Percentiles rank a stretch among this genome's conserved stretches.
Conservation (phyloP, 2,888 invertebrate genomes). For the Hanleya hanleyi region DNA sequence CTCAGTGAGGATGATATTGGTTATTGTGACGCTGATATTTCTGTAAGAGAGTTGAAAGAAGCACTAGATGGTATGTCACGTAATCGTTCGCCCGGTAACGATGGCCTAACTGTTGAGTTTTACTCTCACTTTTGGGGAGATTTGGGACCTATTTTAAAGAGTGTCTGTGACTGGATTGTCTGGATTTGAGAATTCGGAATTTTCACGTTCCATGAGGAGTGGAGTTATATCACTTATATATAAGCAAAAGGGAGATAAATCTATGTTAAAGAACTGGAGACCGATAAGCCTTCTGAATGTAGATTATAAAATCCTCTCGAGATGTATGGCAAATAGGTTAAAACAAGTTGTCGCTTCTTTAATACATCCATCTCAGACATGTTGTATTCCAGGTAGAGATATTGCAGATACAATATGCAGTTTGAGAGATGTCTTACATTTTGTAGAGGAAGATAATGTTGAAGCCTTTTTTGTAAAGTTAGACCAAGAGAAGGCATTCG, state of each 20-base stretch:
- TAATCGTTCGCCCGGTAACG: slow-evolving; percentile 16
- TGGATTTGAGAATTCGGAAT: too few relatives aligned
- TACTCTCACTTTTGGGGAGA: neutral
- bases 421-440: neutral
- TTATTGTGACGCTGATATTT: too few relatives aligned
- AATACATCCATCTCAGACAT: neutral
- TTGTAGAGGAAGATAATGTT: neutral
- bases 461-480: neutral
- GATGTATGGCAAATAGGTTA: neutral
- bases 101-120: slow-evolving; percentile 4
- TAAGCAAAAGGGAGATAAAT: neutral
- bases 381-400: neutral
- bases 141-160: neutral
- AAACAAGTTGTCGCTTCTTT: neutral
- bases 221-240: neutral
- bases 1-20: too few relatives aligned
- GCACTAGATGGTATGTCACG: too few relatives aligned
- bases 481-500: slow-evolving; percentile 22
- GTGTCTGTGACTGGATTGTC: too few relatives aligned
- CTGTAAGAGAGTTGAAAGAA: too few relatives aligned
- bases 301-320: neutral
- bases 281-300: neutral
- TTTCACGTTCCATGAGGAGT: neutral
- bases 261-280: neutral
- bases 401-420: neutral